Percentiles rank a stretch among this genome's conserved stretches.
phyloP scores from a whole-genome alignment of 2,888 invertebrate genomes.

The Agrilus cyanescens region DNA sequence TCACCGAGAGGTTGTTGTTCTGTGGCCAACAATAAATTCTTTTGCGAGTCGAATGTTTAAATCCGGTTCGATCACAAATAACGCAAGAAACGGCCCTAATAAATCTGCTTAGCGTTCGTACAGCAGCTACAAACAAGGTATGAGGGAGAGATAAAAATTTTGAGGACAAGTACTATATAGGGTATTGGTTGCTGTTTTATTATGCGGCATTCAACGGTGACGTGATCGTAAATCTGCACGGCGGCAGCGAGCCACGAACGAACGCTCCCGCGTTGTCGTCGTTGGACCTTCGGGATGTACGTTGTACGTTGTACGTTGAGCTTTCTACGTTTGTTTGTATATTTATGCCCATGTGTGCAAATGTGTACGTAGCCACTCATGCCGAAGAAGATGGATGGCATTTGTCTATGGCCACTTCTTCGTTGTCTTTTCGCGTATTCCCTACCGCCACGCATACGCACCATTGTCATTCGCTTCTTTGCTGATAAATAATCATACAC shows the following conservation, averaged over 20 bases:
- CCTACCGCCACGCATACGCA: too few species aligned
- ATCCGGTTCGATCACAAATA: constrained; percentile 24
- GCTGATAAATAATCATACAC: too few species aligned
- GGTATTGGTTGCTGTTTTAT: constrained; percentile 33
- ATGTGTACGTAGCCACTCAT: too few species aligned
- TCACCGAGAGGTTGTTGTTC: too few species aligned
- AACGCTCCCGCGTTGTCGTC: neutral
- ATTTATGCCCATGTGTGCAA: constrained; percentile 2
- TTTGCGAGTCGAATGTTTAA: too few species aligned
- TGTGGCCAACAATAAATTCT: too few species aligned
- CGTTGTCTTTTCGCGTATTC: too few species aligned
- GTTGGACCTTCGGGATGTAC: constrained; percentile 5
- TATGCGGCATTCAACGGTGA: constrained; percentile 30
- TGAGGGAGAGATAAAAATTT: constrained; percentile 38
- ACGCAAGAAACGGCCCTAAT: constrained; percentile 26
- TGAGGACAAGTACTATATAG: constrained; percentile 37
- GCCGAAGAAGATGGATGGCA: too few species aligned
- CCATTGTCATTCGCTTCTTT: too few species aligned
- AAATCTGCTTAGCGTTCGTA: constrained; percentile 30
- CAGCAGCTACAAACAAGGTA: constrained; percentile 35
- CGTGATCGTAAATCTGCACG: constrained; percentile 27
- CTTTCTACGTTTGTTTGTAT: constrained; percentile 3
- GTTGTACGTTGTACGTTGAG: constrained; percentile 3
- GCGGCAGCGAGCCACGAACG: constrained; percentile 8
- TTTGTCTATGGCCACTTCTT: too few species aligned